phyloP scores from a whole-genome alignment of 53 echinoderm and acorn worm genomes.

The Temnopleurus reevesii region DNA sequence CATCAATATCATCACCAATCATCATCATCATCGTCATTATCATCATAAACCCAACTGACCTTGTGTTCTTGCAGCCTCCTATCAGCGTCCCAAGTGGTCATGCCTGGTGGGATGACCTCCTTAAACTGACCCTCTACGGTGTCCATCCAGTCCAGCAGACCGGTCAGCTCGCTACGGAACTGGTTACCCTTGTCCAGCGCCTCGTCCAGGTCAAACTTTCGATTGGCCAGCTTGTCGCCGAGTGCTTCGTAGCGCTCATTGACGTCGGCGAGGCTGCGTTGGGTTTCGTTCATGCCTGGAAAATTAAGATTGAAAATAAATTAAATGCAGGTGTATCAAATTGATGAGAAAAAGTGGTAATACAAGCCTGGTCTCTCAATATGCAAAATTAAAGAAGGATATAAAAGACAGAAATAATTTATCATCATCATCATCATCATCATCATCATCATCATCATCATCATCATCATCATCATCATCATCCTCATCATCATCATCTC shows the following conservation, averaged over 20 bases:
- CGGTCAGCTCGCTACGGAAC: constrained; percentile 77
- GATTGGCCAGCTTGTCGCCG: constrained; percentile 90
- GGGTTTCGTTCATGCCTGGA: constrained; percentile 81
- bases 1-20: too few species aligned
- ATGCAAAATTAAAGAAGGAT: neutral
- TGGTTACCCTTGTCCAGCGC: constrained; percentile 82
- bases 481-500: constrained; percentile 46
- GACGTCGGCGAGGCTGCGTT: constrained; percentile 84
- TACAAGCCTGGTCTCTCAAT: neutral
- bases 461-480: constrained; percentile 48
- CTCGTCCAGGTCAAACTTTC: constrained; percentile 87
- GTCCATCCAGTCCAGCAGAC: constrained; percentile 83
- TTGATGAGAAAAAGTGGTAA: neutral
- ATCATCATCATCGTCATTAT: neutral
- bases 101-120: constrained; percentile 61
- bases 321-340: too few species aligned
- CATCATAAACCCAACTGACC: constrained; percentile 51
- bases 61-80: constrained; percentile 85
- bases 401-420: neutral
- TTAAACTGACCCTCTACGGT: constrained; percentile 71
- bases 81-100: constrained; percentile 79
- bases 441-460: constrained; percentile 12
- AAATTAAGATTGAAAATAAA: neutral
- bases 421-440: neutral
- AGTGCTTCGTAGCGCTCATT: constrained; percentile 87